Evolutionary conservation across 2,113 vertebrate genomes (phyloP).

Genomic region (Rhea americana): DNA sequence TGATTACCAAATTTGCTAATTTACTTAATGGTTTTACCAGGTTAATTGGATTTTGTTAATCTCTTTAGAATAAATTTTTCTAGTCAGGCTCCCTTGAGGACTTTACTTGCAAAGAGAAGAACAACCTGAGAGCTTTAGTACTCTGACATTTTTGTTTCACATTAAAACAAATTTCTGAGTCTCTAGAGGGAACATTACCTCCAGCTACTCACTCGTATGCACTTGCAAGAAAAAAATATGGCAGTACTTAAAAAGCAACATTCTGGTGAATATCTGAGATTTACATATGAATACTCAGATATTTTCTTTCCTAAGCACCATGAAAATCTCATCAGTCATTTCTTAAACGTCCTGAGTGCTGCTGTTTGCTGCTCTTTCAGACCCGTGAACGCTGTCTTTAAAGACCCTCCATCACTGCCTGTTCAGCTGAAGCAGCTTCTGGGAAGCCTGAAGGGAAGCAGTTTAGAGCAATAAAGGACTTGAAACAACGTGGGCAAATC

Average conservation of each 20-base stretch:
- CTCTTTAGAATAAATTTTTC: conserved; percentile 30
- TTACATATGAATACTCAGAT: conserved; percentile 60
- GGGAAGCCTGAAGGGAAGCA: conserved; percentile 30
- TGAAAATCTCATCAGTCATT: conserved; percentile 59
- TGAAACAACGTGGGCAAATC: not conserved
- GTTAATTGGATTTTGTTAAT: conserved; percentile 53
- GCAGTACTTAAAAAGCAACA: conserved; percentile 53
- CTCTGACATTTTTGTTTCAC: conserved; percentile 51
- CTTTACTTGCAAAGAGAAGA: not conserved
- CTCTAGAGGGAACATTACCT: conserved; percentile 47
- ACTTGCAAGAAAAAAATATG: conserved; percentile 46
- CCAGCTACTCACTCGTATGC: conserved; percentile 32
- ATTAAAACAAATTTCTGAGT: conserved; percentile 58
- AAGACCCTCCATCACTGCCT: conserved; percentile 31
- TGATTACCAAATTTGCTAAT: conserved; percentile 32
- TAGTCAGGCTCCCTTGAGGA: not conserved
- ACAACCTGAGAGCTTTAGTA: conserved; percentile 27
- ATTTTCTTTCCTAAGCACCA: conserved; percentile 47
- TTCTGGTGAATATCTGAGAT: conserved; percentile 53
- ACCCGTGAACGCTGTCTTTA: conserved; percentile 23
- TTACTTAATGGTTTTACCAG: conserved; percentile 20
- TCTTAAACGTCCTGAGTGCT: conserved; percentile 34
- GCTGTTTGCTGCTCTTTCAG: conserved; percentile 35
- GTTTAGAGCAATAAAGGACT: conserved; percentile 22
- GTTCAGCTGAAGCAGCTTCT: conserved; percentile 30